Evolutionary conservation across 2,113 vertebrate species (phyloP).

Genomic region (Cottus gobio): DNA sequence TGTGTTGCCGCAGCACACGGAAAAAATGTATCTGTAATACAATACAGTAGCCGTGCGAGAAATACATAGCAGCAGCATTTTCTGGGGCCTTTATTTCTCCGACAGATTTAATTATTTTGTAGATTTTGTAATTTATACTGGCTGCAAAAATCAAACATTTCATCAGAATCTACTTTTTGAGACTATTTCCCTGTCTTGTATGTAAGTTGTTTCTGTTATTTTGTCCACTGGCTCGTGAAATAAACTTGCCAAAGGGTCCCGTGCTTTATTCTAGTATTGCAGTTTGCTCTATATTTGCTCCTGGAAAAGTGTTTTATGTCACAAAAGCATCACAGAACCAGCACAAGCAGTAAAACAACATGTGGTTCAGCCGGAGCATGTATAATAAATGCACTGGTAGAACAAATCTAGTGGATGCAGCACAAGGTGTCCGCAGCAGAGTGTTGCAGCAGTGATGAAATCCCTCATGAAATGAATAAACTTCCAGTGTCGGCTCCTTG

Average conservation of each 20-base stretch:
- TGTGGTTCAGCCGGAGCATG: slow-evolving; percentile 12
- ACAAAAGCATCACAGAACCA: not conserved
- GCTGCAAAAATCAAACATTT: not conserved
- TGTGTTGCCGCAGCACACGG: not conserved
- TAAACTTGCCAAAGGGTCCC: not conserved
- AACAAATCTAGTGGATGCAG: slow-evolving; percentile 6
- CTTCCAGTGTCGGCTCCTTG: not conserved
- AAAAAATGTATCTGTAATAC: not conserved
- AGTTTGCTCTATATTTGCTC: not conserved
- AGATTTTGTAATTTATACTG: not conserved
- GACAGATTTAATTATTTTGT: not conserved
- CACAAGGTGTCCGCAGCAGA: slow-evolving; percentile 33
- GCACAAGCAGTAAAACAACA: slow-evolving; percentile 6
- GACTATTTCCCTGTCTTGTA: not conserved
- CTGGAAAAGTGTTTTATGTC: not conserved
- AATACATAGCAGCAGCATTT: not conserved
- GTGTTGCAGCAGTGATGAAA: slow-evolving; percentile 18
- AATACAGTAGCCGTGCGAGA: not conserved
- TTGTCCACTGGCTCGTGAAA: not conserved
- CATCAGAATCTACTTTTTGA: not conserved
- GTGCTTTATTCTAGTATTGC: not conserved
- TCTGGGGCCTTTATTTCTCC: not conserved
- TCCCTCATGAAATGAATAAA: slow-evolving; percentile 44
- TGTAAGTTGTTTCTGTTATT: not conserved
- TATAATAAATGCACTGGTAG: slow-evolving; percentile 28